Base-by-base conservation (phyloP, 2,888 invertebrate genomes). In the Pammene aurita region DNA sequence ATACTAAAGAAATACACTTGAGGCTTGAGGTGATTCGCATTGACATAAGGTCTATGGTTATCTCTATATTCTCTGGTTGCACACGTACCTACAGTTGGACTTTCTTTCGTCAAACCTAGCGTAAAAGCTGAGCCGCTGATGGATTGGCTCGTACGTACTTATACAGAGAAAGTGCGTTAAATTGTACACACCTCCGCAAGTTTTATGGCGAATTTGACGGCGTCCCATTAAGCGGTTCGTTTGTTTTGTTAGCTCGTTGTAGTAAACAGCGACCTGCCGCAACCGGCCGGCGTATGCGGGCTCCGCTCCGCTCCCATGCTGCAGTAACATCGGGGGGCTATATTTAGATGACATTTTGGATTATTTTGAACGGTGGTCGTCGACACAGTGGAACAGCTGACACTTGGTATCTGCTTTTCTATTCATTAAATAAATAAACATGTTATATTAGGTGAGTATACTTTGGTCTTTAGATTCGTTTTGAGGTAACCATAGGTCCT, bases 271-370 rank as follows among this genome's bases (percentile, higher is more conserved):
- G 61, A 61, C 61, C 48, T 61, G 61, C 61, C 38, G 48, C 61
- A 61, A 60, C n/a, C 38, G 16, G 10, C 48, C 9, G 7, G 50
- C 35, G 35, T n/a, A 42, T 42, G 42, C 57, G 57, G 57, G 57
- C 48, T 26, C 46, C 42, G 16, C 64, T 62, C 61, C 65, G 66
- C 48, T 56, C 57, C 60, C 67, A 64, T n/a, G 65, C 50, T 55
- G n/a, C 41, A 9, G 14, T n/a, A n/a, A n/a, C 55, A 66, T 72
- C 69, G 68, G 68, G 71, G 67, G 65, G 72, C 76, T 80, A 79
- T 77, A 76, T 76, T 76, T 78, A 78, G 73, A 78, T 80, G 80
- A 78, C 80, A 80, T 80, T 80, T 72, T 66, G 42, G 76, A 76
- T 77, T 77, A 77, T 79, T 79, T 78, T 76, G 74, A 70, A 70